Evolutionary conservation across 2,113 vertebrate genomes (phyloP).

Genomic region (Emydura subglobosa): DNA sequence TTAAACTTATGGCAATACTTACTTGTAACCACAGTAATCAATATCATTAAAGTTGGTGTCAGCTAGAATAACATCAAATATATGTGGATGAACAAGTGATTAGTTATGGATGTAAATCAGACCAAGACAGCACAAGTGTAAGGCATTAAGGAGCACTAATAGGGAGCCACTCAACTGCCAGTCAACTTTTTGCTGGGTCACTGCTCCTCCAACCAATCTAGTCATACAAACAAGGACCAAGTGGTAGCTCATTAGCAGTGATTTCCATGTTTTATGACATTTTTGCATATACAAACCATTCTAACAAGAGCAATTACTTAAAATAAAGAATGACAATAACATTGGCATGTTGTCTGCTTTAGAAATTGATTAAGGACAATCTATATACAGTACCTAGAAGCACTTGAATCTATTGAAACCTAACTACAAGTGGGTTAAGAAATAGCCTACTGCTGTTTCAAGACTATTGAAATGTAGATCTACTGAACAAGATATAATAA

Average conservation of each 20-base stretch:
- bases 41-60: constrained; percentile 64
- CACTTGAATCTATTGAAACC: background rate
- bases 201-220: constrained; percentile 5
- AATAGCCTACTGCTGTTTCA: background rate
- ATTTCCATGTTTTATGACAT: constrained; percentile 41
- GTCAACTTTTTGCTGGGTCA: constrained; percentile 36
- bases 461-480: background rate
- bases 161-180: constrained; percentile 25
- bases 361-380: background rate
- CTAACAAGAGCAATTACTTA: constrained; percentile 20
- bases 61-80: constrained; percentile 58
- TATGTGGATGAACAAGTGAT: constrained; percentile 59
- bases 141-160: constrained; percentile 39
- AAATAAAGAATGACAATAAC: constrained; percentile 47
- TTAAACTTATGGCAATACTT: constrained; percentile 65
- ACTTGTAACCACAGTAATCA: constrained; percentile 69
- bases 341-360: constrained; percentile 1
- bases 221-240: constrained; percentile 7
- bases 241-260: constrained; percentile 39
- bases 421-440: constrained; percentile 20
- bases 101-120: constrained; percentile 48
- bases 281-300: background rate
- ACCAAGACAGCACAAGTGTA: background rate
- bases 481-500: background rate
- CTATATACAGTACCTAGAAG: background rate